These are phyloP conservation scores for Salmo trutta DNA, from an alignment of 2,797 vertebrate genomes.

Conservation along the genomic window DNA sequence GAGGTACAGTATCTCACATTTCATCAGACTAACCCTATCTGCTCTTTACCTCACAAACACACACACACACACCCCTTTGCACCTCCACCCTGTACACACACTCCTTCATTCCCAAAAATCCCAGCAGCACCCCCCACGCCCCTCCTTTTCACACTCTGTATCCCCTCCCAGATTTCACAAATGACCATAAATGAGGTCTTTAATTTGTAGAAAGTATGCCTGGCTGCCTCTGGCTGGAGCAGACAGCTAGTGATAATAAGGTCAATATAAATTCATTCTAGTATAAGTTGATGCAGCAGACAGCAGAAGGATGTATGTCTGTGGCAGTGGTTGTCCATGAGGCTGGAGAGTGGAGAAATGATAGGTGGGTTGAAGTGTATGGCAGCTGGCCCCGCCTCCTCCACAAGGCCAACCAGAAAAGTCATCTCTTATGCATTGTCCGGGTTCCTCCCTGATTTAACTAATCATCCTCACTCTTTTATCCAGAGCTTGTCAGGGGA, in stretches of 20 bases:
- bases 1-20: conserved; percentile 52
- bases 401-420: conserved; percentile 52
- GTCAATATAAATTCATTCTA: conserved; percentile 84
- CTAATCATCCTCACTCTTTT: conserved; percentile 73
- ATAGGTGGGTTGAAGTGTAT: no score
- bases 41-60: conserved; percentile 48
- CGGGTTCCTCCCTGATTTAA: conserved; percentile 72
- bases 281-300: conserved; percentile 76
- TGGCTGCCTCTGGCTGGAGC: conserved; percentile 74
- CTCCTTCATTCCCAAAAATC: conserved; percentile 18
- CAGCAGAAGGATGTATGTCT: conserved; percentile 56
- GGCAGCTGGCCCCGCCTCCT: neutral
- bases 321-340: conserved; percentile 33
- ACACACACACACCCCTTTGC: neutral
- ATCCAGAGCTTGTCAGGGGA: conserved; percentile 69
- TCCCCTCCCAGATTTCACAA: conserved; percentile 58
- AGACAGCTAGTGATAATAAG: conserved; percentile 80
- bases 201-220: conserved; percentile 79
- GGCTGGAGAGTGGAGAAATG: neutral
- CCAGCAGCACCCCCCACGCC: conserved; percentile 1
- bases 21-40: conserved; percentile 59
- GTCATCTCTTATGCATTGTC: conserved; percentile 76
- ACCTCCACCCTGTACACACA: conserved; percentile 24
- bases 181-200: conserved; percentile 71
- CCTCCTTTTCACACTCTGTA: conserved; percentile 53